A percentile compares a stretch with the other conserved stretches of the same genome.
These are phyloP conservation scores for Virgularia gustaviana DNA, from an alignment of 92 coral and sea anemone species.

Conservation along the genomic window DNA sequence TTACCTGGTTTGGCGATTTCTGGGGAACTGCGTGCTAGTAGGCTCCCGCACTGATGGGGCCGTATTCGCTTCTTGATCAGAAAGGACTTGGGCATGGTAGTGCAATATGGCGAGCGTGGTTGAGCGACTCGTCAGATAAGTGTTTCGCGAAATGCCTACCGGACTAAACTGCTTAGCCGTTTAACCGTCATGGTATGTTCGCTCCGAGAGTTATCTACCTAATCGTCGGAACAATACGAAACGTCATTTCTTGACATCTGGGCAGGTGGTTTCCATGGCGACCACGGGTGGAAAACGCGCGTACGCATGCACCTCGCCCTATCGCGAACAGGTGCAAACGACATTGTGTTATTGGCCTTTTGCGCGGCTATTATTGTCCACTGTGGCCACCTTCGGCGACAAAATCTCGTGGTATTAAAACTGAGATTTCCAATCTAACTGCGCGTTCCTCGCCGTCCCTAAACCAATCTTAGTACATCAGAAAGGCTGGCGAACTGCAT, in stretches of 20 bases:
- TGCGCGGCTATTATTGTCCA: slow-evolving; percentile 11
- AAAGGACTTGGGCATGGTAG: slow-evolving; percentile 2
- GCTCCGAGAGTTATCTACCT: neutral
- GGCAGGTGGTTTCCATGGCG: slow-evolving; percentile 35
- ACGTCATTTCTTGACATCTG: slow-evolving; percentile 27
- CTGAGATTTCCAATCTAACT: slow-evolving; percentile 18
- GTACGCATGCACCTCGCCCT: slow-evolving; percentile 13
- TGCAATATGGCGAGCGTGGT: no score
- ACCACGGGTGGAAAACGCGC: slow-evolving; percentile 23
- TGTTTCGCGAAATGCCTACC: neutral
- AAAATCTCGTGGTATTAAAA: slow-evolving; percentile 31
- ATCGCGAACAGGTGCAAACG: slow-evolving; percentile 19
- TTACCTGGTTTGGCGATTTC: neutral
- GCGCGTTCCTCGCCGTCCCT: neutral
- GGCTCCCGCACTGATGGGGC: neutral
- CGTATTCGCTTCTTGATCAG: neutral
- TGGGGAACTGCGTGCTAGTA: neutral
- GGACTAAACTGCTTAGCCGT: slow-evolving; percentile 2
- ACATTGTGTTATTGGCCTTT: slow-evolving; percentile 35
- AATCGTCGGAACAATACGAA: slow-evolving; percentile 6
- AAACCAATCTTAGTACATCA: no score
- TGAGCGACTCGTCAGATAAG: no score
- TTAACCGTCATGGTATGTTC: slow-evolving; percentile 15
- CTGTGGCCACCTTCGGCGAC: slow-evolving; percentile 1
- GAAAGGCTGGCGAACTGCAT: no score